Evolutionary conservation across 1,140 invertebrate species (phyloP).

Genomic region (Maconellicoccus hirsutus): DNA sequence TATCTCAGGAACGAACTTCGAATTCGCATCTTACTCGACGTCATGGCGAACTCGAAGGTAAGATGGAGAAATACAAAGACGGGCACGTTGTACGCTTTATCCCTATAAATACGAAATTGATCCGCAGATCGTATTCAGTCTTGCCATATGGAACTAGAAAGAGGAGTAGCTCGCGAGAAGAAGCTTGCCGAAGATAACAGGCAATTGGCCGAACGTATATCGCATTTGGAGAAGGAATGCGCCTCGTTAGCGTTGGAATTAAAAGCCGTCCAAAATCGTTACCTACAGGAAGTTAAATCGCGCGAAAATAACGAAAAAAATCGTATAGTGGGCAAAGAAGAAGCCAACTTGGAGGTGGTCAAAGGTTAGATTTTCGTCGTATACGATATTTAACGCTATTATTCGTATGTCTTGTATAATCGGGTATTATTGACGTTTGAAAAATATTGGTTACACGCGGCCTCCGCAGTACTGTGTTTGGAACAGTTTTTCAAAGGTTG

Average conservation of each 20-base stretch:
- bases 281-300: slow-evolving; percentile 77
- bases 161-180: slow-evolving; percentile 53
- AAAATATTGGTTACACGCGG: background rate
- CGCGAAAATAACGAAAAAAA: slow-evolving; percentile 81
- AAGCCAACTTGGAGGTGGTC: slow-evolving; percentile 78
- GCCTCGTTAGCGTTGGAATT: slow-evolving; percentile 75
- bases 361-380: slow-evolving; percentile 55
- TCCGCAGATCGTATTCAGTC: slow-evolving; percentile 37
- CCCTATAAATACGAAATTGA: background rate
- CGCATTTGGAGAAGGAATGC: slow-evolving; percentile 75
- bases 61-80: slow-evolving; percentile 31
- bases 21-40: slow-evolving; percentile 57
- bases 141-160: slow-evolving; percentile 63
- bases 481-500: background rate
- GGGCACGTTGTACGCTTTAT: too few species aligned
- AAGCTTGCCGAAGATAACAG: slow-evolving; percentile 62
- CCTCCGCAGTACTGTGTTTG: slow-evolving; percentile 5
- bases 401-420: background rate
- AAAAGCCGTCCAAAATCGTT: slow-evolving; percentile 71
- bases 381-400: background rate
- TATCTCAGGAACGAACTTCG: slow-evolving; percentile 70
- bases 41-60: slow-evolving; percentile 63
- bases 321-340: slow-evolving; percentile 71
- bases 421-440: background rate
- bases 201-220: slow-evolving; percentile 64